Conservation (phyloP, 2,888 invertebrate species). For the Brachyptera putata region DNA sequence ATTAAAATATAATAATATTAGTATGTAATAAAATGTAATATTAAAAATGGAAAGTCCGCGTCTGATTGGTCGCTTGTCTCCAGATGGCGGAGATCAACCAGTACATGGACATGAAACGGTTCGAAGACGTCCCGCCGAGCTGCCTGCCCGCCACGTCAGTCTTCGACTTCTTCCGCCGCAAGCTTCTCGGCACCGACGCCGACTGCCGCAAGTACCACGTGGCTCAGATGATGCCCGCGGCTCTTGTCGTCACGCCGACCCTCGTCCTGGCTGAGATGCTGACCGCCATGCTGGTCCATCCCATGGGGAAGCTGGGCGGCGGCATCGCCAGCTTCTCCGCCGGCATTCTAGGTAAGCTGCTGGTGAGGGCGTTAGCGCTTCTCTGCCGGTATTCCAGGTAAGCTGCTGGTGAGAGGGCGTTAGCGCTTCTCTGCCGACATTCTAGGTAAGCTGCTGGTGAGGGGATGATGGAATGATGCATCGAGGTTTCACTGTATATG, state of each 20-base stretch:
- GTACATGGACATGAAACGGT: neutral
- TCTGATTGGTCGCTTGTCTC: no score
- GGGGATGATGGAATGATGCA: no score
- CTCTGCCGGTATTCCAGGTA: no score
- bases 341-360: slow-evolving; percentile 10
- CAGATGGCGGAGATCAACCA: neutral
- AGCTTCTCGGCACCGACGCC: neutral
- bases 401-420: no score
- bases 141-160: neutral
- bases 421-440: no score
- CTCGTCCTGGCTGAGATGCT: slow-evolving; percentile 16
- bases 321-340: slow-evolving; percentile 15
- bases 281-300: neutral
- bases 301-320: slow-evolving; percentile 10
- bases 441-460: no score
- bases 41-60: no score
- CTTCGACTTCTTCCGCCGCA: neutral
- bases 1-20: no score
- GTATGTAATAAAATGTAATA: no score
- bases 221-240: slow-evolving; percentile 8
- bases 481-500: no score
- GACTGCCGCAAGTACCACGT: neutral
- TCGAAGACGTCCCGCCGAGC: neutral
- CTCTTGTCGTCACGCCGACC: slow-evolving; percentile 6
- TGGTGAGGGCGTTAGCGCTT: no score